Evolutionary conservation across 2,113 vertebrate species (phyloP).

Genomic region (Nematolebias whitei): DNA sequence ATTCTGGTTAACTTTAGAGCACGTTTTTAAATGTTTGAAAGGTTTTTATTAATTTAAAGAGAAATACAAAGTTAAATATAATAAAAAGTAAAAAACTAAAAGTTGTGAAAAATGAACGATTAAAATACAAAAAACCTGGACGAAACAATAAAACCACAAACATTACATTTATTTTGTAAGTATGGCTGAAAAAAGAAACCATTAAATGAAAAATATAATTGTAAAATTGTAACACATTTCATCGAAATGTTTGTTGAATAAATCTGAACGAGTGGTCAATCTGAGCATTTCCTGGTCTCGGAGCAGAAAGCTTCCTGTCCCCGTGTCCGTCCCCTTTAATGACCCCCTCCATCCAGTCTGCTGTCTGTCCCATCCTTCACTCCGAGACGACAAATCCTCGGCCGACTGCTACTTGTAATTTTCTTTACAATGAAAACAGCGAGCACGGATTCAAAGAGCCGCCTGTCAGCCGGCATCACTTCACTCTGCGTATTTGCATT

Average conservation of each 20-base stretch:
- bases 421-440: constrained; percentile 70
- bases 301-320: neutral
- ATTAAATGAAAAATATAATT: no score
- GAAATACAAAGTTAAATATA: no score
- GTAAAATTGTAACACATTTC: no score
- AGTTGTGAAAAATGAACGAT: no score
- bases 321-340: constrained; percentile 48
- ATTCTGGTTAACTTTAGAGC: no score
- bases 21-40: no score
- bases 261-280: neutral
- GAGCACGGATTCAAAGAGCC: constrained; percentile 47
- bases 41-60: no score
- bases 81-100: no score
- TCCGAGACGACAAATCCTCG: constrained; percentile 57
- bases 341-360: constrained; percentile 12
- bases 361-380: constrained; percentile 47
- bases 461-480: constrained; percentile 72
- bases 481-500: constrained; percentile 72
- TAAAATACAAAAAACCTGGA: no score
- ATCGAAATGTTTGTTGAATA: neutral
- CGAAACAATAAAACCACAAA: no score
- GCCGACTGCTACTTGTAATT: constrained; percentile 64
- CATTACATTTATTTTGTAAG: no score
- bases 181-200: no score
- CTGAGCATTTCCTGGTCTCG: neutral